phyloP scores from a whole-genome alignment of 2,113 vertebrate genomes.

The Potamarius usumacintae region DNA sequence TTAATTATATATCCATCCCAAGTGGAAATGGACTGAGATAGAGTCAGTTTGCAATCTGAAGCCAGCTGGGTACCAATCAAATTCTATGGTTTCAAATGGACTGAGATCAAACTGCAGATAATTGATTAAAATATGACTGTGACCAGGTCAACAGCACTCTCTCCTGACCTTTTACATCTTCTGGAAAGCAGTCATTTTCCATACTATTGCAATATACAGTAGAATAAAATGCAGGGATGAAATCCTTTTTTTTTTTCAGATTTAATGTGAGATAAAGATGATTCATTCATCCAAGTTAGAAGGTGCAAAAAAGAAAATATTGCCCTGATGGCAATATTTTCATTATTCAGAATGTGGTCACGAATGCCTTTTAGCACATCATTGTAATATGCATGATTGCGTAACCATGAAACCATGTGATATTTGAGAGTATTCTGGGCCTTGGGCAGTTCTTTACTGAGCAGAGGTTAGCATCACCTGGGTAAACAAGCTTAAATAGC shows the following conservation, averaged over 20 bases:
- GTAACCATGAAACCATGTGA: neutral
- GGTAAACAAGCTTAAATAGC: conserved; percentile 64
- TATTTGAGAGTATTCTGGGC: conserved; percentile 50
- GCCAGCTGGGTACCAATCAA: conserved; percentile 58
- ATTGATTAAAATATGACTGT: conserved; percentile 51
- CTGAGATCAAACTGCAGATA: conserved; percentile 24
- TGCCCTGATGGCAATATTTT: neutral
- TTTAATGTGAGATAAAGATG: conserved; percentile 1
- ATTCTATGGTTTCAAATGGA: conserved; percentile 45
- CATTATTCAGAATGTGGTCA: neutral
- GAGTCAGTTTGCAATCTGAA: conserved; percentile 65
- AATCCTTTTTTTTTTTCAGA: neutral
- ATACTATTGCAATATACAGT: neutral
- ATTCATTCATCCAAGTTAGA: neutral
- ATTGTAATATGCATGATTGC: conserved; percentile 14
- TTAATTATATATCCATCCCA: conserved; percentile 61
- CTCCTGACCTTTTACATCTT: conserved; percentile 35
- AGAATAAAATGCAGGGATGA: neutral
- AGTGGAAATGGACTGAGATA: conserved; percentile 66
- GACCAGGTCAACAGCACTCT: conserved; percentile 42
- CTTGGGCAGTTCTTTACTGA: conserved; percentile 65
- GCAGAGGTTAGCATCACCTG: conserved; percentile 65
- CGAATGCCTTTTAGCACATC: conserved; percentile 12
- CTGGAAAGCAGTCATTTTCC: conserved; percentile 20
- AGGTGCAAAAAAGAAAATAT: neutral